Evolutionary conservation across 92 coral and sea anemone genomes (phyloP).

Genomic region (Galaxea fascicularis): DNA sequence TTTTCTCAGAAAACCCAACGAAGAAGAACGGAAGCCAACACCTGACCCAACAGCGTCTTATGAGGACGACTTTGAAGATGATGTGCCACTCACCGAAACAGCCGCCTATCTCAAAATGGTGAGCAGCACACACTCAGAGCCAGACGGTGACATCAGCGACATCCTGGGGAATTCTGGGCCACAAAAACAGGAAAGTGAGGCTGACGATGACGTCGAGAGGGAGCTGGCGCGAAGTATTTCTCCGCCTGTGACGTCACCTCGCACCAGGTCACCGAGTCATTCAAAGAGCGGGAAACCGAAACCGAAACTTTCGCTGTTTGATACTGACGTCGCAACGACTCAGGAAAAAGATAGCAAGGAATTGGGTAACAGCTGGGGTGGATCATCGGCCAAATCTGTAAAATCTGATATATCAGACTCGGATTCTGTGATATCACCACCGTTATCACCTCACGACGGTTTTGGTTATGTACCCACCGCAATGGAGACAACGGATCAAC

Average conservation of each 20-base stretch:
- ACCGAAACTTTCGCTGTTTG: conserved; percentile 87
- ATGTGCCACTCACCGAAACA: conserved; percentile 89
- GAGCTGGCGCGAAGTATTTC: conserved; percentile 84
- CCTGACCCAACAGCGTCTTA: conserved; percentile 75
- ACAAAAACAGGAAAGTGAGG: conserved; percentile 73
- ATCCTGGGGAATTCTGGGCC: conserved; percentile 64
- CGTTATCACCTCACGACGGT: conserved; percentile 80
- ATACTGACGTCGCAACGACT: conserved; percentile 64
- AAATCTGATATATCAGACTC: conserved; percentile 60
- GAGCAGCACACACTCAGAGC: conserved; percentile 86
- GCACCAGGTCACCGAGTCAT: conserved; percentile 68
- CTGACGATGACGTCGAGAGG: conserved; percentile 84
- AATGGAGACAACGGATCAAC: conserved; percentile 43
- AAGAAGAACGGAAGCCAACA: conserved; percentile 37
- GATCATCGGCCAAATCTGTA: conserved; percentile 81
- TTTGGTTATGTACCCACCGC: conserved; percentile 85
- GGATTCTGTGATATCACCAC: conserved; percentile 81
- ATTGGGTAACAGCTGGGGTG: conserved; percentile 86
- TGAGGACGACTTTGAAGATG: conserved; percentile 93
- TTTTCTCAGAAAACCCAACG: conserved; percentile 30
- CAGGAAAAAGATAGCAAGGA: conserved; percentile 71
- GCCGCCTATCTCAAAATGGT: conserved; percentile 92
- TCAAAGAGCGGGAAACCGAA: conserved; percentile 74
- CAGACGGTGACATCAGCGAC: conserved; percentile 71
- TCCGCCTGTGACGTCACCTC: conserved; percentile 83